Evolutionary conservation across 2,797 vertebrate genomes (phyloP).

Genomic region (Podarcis lilfordi): DNA sequence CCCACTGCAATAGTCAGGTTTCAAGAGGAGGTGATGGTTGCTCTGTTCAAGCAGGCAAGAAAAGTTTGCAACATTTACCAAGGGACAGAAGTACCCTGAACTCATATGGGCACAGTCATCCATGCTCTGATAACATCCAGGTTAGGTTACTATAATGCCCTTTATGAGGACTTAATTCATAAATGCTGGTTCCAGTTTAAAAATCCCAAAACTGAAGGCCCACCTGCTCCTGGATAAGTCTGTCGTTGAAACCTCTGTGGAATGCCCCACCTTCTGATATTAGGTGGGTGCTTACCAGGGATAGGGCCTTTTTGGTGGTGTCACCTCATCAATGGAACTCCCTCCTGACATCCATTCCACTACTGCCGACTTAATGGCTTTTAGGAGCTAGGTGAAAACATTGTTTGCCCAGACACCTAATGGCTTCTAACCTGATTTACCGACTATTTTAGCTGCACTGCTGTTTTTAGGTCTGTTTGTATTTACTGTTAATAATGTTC

Average conservation of each 20-base stretch:
- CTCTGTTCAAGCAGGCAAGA: neutral
- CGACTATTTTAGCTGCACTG: neutral
- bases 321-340: neutral
- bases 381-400: neutral
- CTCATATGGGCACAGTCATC: neutral
- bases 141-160: neutral
- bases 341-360: neutral
- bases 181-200: too few relatives aligned
- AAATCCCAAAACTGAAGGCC: neutral
- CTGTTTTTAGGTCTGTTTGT: neutral
- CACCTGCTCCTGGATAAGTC: neutral
- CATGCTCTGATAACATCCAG: neutral
- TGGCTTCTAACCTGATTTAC: neutral
- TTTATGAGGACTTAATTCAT: neutral
- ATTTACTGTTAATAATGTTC: neutral
- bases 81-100: neutral
- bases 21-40: neutral
- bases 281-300: too few relatives aligned
- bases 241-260: neutral
- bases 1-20: too few relatives aligned
- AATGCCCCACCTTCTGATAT: too few relatives aligned
- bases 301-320: neutral
- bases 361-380: neutral
- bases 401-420: neutral
- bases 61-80: neutral